Conservation (phyloP, 2,888 invertebrate genomes). For the Platycheirus rosarum region DNA sequence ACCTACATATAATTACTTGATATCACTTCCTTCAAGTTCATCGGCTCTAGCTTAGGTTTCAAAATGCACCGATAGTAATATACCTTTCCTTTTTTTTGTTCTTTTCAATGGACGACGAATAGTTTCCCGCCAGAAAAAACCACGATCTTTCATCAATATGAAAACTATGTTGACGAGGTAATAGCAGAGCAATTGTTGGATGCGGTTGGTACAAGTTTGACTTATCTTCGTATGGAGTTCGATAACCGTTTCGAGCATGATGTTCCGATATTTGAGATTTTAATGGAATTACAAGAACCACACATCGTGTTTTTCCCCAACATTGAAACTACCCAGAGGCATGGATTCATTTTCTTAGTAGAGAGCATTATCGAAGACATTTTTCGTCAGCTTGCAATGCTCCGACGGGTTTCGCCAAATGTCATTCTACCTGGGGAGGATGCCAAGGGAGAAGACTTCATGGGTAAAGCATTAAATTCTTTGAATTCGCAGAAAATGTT, state of each 20-base stretch:
- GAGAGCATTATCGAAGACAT: conserved; percentile 90
- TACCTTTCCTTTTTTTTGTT: too few species aligned
- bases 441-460: conserved; percentile 69
- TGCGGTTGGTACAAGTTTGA: conserved; percentile 82
- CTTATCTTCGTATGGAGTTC: conserved; percentile 79
- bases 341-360: conserved; percentile 87
- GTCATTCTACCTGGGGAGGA: conserved; percentile 70
- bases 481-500: conserved; percentile 33
- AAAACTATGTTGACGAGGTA: conserved; percentile 86
- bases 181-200: conserved; percentile 85
- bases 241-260: conserved; percentile 79
- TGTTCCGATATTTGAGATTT: conserved; percentile 89
- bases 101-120: too few species aligned
- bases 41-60: too few species aligned
- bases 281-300: conserved; percentile 88
- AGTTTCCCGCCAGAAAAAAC: conserved; percentile 76
- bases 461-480: too few species aligned
- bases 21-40: too few species aligned
- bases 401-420: conserved; percentile 86
- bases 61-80: too few species aligned
- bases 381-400: conserved; percentile 88
- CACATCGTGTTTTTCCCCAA: conserved; percentile 89
- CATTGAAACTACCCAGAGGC: conserved; percentile 78
- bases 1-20: too few species aligned
- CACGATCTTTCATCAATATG: conserved; percentile 83